Evolutionary conservation across 2,113 vertebrate species (phyloP).

Genomic region (Ptychochromis oligacanthus): DNA sequence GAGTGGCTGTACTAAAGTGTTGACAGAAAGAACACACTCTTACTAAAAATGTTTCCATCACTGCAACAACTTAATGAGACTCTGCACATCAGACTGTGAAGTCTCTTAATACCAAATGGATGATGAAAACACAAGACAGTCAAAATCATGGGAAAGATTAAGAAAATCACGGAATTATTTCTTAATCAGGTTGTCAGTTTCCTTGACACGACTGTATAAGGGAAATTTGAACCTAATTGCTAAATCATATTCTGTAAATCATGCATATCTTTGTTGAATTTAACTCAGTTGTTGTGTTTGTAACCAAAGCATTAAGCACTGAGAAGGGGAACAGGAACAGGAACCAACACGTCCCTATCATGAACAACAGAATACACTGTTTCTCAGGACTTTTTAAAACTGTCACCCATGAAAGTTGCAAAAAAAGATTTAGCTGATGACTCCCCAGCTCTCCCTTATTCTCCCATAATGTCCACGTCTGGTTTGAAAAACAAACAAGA

Average conservation of each 20-base stretch:
- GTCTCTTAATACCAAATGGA: not conserved
- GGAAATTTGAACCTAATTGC: not conserved
- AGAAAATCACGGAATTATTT: not conserved
- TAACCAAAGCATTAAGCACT: not conserved
- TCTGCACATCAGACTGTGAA: not conserved
- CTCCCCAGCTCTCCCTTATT: no score
- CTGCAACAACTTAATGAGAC: not conserved
- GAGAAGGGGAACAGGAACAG: not conserved
- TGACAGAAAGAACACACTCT: not conserved
- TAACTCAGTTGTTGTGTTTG: not conserved
- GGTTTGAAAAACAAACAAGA: no score
- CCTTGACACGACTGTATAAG: not conserved
- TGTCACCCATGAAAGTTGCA: not conserved
- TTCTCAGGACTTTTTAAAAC: not conserved
- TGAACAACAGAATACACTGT: not conserved
- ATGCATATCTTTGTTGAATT: not conserved
- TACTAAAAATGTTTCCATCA: not conserved
- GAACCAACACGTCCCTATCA: not conserved
- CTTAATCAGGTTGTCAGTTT: not conserved
- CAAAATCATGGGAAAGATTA: not conserved
- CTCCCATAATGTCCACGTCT: no score
- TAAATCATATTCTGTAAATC: not conserved
- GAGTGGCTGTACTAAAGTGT: not conserved
- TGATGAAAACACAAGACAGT: not conserved
- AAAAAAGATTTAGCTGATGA: no score